Evolutionary conservation across 1,140 invertebrate species (phyloP), one percentile per base, ranked within the genome.

Genomic region (Mizuhopecten yessoensis): DNA sequence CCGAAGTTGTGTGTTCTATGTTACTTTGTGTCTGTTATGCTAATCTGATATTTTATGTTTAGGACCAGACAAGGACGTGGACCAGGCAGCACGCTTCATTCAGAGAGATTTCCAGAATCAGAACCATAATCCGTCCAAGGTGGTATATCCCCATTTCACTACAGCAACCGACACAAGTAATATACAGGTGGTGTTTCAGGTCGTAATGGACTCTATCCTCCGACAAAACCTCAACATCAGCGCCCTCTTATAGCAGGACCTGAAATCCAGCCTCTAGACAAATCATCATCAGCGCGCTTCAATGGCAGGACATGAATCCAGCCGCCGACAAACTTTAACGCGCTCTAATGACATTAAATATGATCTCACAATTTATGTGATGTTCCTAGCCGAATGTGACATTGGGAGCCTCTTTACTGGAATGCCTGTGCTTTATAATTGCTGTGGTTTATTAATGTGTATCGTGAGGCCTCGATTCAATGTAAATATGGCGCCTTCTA

Each of bases 91-190:
- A 17, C 94, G 97, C 15, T 96, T 94, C 88, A 96, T 96, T 34
- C 95, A 95, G 91, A 92, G 93, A 75, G 86, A 95, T 89, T 96
- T 96, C 42, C 88, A 95, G 87, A 90, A 92, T 86, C 94, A 95
- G 88, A 95, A 92, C 89, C 90, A 91, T 15, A 91, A 94, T 45
- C 94, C 93, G 2, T 89, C 92, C 88, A 96, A 96, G 91, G 95
- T 95, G 29, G 93, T 96, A 13, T 96, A 96, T 91, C 95, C 95
- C 96, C 99, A 99, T 97, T 99, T 99, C 96, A 99, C 99, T 20
- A 99, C 98, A 88, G 99, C 99, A 92, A 98, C 99, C 87, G 99
- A 99, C 96, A 99, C 99, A 20, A 98, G 99, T 96, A 99, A 99
- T 96, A 99, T 99, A 94, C 98, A 99, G 97, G 98, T 99, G 87